A percentile compares a stretch with the other conserved stretches of the same genome.
Evolutionary conservation across 2,113 vertebrate species (phyloP).

Genomic region (Rhinoderma darwinii): DNA sequence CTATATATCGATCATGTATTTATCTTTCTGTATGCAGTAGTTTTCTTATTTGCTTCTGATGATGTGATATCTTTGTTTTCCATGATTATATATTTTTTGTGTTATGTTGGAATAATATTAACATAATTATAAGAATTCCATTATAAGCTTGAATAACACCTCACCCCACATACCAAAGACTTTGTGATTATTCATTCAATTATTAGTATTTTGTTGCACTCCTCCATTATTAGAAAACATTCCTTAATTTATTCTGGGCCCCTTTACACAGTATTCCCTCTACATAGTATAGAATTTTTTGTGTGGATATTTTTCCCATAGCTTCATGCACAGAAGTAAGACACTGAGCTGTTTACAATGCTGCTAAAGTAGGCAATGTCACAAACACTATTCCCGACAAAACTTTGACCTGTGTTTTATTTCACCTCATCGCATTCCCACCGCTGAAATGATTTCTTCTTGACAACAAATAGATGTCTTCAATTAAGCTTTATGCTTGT

Average conservation of each 20-base stretch:
- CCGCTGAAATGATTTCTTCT: conserved; percentile 48
- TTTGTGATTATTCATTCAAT: no score
- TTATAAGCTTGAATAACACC: no score
- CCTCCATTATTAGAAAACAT: not conserved
- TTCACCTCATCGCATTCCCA: conserved; percentile 57
- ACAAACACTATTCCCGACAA: conserved; percentile 56
- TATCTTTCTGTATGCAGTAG: no score
- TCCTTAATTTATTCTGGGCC: not conserved
- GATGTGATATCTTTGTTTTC: no score
- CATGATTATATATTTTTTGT: no score
- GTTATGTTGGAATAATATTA: no score
- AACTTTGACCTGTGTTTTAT: conserved; percentile 59
- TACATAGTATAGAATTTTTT: not conserved
- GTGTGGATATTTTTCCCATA: not conserved
- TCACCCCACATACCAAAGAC: no score
- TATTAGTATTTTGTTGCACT: not conserved
- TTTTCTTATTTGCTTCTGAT: no score
- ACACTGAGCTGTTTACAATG: conserved; percentile 78
- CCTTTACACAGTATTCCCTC: not conserved
- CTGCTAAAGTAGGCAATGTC: conserved; percentile 75
- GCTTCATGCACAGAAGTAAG: conserved; percentile 29
- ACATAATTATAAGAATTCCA: no score
- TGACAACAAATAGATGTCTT: conserved; percentile 56
- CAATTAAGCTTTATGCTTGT: conserved; percentile 61
- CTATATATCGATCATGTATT: no score